Conservation (phyloP, 2,113 vertebrate species). For the Pterocles gutturalis region DNA sequence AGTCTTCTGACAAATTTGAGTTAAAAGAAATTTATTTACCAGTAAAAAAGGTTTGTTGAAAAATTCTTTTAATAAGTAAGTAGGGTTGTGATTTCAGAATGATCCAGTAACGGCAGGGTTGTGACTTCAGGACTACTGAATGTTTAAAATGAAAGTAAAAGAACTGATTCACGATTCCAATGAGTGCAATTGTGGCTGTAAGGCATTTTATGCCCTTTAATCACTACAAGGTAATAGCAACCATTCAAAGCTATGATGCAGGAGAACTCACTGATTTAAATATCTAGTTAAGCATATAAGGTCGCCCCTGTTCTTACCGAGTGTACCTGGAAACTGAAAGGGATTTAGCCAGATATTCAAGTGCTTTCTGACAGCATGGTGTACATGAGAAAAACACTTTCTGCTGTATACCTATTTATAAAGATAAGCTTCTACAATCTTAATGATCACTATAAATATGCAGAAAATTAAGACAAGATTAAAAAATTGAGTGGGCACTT, state of each 20-base stretch:
- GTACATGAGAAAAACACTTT: neutral
- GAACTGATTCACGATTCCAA: neutral
- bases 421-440: neutral
- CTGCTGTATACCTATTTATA: neutral
- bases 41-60: neutral
- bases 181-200: neutral
- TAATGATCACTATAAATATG: neutral
- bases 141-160: neutral
- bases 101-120: neutral
- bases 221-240: neutral
- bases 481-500: neutral
- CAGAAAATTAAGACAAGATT: neutral
- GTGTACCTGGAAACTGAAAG: neutral
- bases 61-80: neutral
- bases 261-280: neutral
- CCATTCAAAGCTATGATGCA: neutral
- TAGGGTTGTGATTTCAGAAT: neutral
- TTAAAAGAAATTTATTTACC: neutral
- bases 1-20: neutral
- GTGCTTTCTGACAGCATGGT: neutral
- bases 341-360: neutral
- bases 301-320: neutral
- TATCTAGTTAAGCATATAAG: neutral
- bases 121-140: neutral
- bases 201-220: neutral